Conservation (phyloP, 30 jellyfish, hydroid and myxozoan species). For the Catostylus mosaicus region DNA sequence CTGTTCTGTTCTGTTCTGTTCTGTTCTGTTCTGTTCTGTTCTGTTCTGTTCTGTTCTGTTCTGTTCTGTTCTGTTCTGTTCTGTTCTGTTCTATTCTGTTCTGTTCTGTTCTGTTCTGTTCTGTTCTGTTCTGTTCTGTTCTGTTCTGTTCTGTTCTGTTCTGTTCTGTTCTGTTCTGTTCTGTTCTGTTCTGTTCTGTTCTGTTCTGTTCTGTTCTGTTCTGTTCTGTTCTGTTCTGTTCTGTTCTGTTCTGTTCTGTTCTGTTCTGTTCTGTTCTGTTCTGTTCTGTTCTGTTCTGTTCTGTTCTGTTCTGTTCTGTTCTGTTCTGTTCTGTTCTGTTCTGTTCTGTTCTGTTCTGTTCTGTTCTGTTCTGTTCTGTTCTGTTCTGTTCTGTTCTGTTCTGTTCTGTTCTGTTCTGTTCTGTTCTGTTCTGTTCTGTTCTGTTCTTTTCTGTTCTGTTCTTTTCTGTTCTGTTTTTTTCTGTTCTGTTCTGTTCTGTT, state of each 20-base stretch:
- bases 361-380: constrained; percentile 17
- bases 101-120: neutral
- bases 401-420: constrained; percentile 21
- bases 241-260: constrained; percentile 21
- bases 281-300: constrained; percentile 19
- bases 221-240: constrained; percentile 21
- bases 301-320: constrained; percentile 21
- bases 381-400: constrained; percentile 21
- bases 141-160: neutral
- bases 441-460: too few relatives aligned
- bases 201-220: constrained; percentile 21
- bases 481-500: too few relatives aligned
- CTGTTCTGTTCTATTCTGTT: neutral
- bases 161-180: constrained; percentile 21
- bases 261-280: constrained; percentile 21
- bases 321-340: constrained; percentile 6
- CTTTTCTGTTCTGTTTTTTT: too few relatives aligned
- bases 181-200: constrained; percentile 13
- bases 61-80: constrained; percentile 18
- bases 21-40: constrained; percentile 29
- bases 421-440: constrained; percentile 21
- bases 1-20: constrained; percentile 13
- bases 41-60: constrained; percentile 29
- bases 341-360: constrained; percentile 16
- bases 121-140: neutral